Base-by-base conservation (phyloP, 2,888 invertebrate species). In the Polymixis lichenea region DNA sequence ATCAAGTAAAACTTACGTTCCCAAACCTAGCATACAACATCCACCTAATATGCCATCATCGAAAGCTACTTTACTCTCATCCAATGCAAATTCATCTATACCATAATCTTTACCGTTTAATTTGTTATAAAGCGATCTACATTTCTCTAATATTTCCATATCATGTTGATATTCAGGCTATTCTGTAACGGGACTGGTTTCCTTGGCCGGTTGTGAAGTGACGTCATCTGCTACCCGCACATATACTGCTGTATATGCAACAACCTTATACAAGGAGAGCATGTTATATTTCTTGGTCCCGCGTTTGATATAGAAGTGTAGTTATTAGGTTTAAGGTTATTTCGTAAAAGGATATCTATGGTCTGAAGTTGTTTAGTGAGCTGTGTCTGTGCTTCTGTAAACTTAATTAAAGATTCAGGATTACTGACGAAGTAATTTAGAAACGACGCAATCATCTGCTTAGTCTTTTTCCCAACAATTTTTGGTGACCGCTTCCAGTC, bases 171-270 rank as follows among this genome's bases (percentile, higher is more conserved):
- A 78, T 75, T 80, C 84, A 86, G 82, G 75, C 70, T 82, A 64
- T 76, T 74, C 77, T 73, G 77, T 79, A 84, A 80, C 72, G 77
- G 84, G 83, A 87, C 87, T 78, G 83, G 86, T 87, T 87, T 86
- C 72, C 78, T 56, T 77, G 79, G 77, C 86, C 88, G 82, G 86
- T 86, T 80, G 25, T 13, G 8, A 2, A 8, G 58, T 87, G 87
- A 87, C 88, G 87, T 87, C 87, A 87, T 69, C 28, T n/a, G 49
- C 78, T 51, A 68, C 72, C 58, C 64, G 77, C 32, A 72, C 64
- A 61, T 49, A 69, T 58, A 68, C 11, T 8, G 28, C 53, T 56
- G 17, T 56, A 17, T 66, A 58, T 65, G 19, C 67, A 65, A 56
- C 69, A 75, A 85, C 55, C 77, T 85, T 85, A 81, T 85, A 78